Evolutionary conservation across 1,140 invertebrate species (phyloP), one percentile per base, ranked within the genome.

Genomic region (Palaemon carinicauda): DNA sequence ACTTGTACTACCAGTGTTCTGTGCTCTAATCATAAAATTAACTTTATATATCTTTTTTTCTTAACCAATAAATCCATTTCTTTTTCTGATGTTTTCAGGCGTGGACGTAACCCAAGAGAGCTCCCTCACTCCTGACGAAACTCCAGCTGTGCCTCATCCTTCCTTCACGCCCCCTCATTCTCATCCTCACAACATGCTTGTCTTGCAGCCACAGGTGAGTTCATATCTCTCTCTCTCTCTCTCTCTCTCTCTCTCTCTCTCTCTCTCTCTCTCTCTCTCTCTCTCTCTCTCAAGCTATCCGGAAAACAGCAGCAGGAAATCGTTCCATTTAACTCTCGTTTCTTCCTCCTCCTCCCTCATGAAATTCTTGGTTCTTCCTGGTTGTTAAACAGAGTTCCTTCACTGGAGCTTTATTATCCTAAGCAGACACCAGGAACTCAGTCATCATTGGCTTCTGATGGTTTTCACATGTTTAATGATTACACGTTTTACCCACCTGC

Each of bases 151-250:
- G 79, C 91, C 91, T 88, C 91, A 92, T 86, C 74, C 90, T 31
- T 31, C 84, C 52, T 86, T 80, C 65, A 86, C 84, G 19, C 84
- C 84, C 29, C 92, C 92, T 89, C 92, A 92, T 87, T 92, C 92
- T 82, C 92, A 93, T 81, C 92, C 92, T 86, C 93, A 93, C 93
- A 94, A 93, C 92, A 94, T 94, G 93, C 93, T 94, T 91, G 93
- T 94, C 86, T 91, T 94, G 90, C 94, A 94, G 90, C 93, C 93
- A 89, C 94, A 94, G 93, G 94, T 94, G 89, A 92, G 90, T 51
- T 41, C 7, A 12, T 41, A 7, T 50, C n/a, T n/a, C n/a, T n/a
- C n/a, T n/a, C n/a, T n/a, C n/a, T n/a, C n/a, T n/a, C n/a, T n/a
- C n/a, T n/a, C n/a, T n/a, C n/a, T n/a, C n/a, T n/a, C n/a, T n/a